phyloP scores from a whole-genome alignment of 2,797 vertebrate genomes.

The Lemur catta region DNA sequence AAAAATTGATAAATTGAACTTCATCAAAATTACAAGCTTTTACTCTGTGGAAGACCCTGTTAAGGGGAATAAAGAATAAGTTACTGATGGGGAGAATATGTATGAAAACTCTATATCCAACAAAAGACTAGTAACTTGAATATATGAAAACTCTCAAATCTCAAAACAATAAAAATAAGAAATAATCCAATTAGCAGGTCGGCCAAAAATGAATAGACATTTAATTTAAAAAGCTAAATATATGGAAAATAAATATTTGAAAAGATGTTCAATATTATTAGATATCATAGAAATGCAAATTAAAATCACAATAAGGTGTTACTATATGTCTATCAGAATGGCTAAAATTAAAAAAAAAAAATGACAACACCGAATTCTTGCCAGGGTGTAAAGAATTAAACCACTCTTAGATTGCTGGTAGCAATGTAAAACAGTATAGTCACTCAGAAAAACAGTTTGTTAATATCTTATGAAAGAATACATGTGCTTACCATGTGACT shows the following conservation, averaged over 20 bases:
- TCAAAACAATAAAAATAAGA: neutral
- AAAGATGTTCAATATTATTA: neutral
- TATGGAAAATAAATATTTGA: neutral
- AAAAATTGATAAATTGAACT: neutral
- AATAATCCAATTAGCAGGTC: neutral
- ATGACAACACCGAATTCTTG: neutral
- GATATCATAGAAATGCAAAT: neutral
- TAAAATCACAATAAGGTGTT: neutral
- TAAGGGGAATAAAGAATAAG: neutral
- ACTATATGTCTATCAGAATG: neutral
- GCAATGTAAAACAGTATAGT: neutral
- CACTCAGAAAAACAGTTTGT: neutral
- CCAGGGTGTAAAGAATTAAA: neutral
- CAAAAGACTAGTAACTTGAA: neutral
- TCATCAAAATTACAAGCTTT: neutral
- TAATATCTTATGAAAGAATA: neutral
- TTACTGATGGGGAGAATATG: neutral
- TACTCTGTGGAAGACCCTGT: neutral
- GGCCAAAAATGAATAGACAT: neutral
- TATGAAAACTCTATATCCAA: neutral
- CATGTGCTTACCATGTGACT: neutral
- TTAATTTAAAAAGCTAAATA: neutral
- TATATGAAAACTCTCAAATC: neutral
- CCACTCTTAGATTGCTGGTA: neutral
- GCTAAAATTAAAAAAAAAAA: neutral